Conservation (phyloP, 1,140 invertebrate genomes). For the Akabosia matsudoensis region DNA sequence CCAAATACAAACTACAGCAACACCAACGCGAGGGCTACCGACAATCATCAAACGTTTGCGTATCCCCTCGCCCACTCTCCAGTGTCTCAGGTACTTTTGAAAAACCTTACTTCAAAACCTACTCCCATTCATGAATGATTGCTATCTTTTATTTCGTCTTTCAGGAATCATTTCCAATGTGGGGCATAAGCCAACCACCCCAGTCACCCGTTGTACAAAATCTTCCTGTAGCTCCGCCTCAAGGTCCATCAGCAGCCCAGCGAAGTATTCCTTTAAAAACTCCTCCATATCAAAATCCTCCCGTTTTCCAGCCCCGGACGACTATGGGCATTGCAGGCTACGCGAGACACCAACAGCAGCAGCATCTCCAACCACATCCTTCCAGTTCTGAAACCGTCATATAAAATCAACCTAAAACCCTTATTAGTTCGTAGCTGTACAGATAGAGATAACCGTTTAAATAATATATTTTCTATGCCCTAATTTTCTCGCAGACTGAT, state of each 20-base stretch:
- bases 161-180: slow-evolving; percentile 46
- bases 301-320: slow-evolving; percentile 12
- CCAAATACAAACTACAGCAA: background rate
- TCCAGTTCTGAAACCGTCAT: slow-evolving; percentile 44
- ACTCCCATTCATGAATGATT: background rate
- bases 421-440: no score
- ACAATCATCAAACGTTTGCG: slow-evolving; percentile 30
- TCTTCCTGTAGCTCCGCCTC: background rate
- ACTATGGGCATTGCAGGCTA: background rate
- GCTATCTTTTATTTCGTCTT: slow-evolving; percentile 2
- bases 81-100: slow-evolving; percentile 40
- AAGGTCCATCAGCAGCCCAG: background rate
- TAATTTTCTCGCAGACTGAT: no score
- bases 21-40: no score
- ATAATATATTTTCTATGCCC: no score
- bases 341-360: no score
- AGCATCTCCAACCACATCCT: slow-evolving; percentile 28
- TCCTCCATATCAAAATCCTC: slow-evolving; percentile 19
- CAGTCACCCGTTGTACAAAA: slow-evolving; percentile 34
- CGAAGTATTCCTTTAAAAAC: background rate
- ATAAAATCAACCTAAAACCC: no score
- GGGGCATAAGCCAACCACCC: slow-evolving; percentile 40
- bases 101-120: background rate
- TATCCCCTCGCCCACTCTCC: slow-evolving; percentile 45
- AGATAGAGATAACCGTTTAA: no score